These are phyloP conservation scores for Blastobasis lacticolella DNA, from an alignment of 2,888 invertebrate genomes.

Conservation along the genomic window DNA sequence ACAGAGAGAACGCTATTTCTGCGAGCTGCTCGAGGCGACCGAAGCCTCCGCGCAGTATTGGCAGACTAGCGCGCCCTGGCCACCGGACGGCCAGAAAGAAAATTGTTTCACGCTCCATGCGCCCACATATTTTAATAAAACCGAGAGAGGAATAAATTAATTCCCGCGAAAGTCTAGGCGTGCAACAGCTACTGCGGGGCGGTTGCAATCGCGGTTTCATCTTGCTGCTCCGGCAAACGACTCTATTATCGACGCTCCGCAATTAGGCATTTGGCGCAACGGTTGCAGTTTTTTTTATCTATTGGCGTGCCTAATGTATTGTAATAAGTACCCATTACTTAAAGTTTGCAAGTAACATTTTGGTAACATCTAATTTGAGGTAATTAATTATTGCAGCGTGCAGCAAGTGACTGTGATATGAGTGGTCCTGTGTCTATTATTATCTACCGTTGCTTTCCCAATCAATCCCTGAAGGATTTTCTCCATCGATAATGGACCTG, in stretches of 20 bases:
- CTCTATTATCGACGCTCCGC: slow-evolving; percentile 34
- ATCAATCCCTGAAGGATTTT: too few species aligned
- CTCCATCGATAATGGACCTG: too few species aligned
- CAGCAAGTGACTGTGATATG: too few species aligned
- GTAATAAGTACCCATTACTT: too few species aligned
- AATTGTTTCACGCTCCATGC: slow-evolving; percentile 69
- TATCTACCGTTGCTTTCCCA: too few species aligned
- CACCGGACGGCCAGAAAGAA: slow-evolving; percentile 52
- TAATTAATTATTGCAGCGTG: too few species aligned
- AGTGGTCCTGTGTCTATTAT: too few species aligned
- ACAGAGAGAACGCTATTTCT: not conserved
- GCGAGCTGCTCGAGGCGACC: slow-evolving; percentile 35
- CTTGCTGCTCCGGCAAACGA: slow-evolving; percentile 26
- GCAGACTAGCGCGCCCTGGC: slow-evolving; percentile 39
- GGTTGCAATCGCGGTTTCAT: slow-evolving; percentile 63
- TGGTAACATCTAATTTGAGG: too few species aligned
- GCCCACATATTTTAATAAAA: slow-evolving; percentile 65
- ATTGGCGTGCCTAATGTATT: too few species aligned
- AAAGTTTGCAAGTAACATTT: too few species aligned
- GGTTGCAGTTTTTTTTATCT: too few species aligned
- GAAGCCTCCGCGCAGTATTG: slow-evolving; percentile 43
- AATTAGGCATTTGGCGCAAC: too few species aligned
- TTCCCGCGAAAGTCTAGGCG: slow-evolving; percentile 62
- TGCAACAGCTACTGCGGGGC: slow-evolving; percentile 39
- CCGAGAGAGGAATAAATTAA: slow-evolving; percentile 60